phyloP scores from a whole-genome alignment of 2,797 vertebrate genomes.

The Otolemur crassicaudatus region DNA sequence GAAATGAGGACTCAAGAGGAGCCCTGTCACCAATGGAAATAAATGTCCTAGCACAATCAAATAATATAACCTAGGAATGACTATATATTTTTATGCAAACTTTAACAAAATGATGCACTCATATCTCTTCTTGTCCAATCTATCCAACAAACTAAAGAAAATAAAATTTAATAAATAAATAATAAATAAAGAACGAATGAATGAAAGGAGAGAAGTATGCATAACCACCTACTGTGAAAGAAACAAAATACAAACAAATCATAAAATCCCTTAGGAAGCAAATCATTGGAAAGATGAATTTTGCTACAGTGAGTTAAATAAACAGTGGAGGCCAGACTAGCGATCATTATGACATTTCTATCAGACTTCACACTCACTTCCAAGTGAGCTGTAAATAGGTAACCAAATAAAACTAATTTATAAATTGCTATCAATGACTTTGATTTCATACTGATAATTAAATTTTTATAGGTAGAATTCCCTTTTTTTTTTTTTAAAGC shows the following conservation, averaged over 20 bases:
- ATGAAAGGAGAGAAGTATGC: neutral
- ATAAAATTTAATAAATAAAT: neutral
- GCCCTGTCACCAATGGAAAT: neutral
- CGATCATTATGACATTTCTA: neutral
- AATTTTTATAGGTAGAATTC: neutral
- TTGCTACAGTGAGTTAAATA: neutral
- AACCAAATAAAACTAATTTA: neutral
- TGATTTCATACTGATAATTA: constrained; percentile 41
- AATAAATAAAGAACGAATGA: neutral
- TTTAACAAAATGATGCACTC: neutral
- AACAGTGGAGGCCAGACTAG: neutral
- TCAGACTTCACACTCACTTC: constrained; percentile 20
- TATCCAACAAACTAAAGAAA: constrained; percentile 9
- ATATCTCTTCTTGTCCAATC: neutral
- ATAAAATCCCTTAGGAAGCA: neutral
- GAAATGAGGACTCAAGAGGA: neutral
- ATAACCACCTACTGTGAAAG: neutral
- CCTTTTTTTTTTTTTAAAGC: no score
- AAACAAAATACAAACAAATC: neutral
- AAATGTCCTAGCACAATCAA: neutral
- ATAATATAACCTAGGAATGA: constrained; percentile 10
- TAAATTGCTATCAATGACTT: neutral
- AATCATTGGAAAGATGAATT: neutral
- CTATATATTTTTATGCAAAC: neutral
- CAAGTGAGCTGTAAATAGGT: constrained; percentile 6